Percentiles rank a stretch among this genome's conserved stretches.
Evolutionary conservation across 2,113 vertebrate genomes (phyloP).

Genomic region (Pachyramphus minor): DNA sequence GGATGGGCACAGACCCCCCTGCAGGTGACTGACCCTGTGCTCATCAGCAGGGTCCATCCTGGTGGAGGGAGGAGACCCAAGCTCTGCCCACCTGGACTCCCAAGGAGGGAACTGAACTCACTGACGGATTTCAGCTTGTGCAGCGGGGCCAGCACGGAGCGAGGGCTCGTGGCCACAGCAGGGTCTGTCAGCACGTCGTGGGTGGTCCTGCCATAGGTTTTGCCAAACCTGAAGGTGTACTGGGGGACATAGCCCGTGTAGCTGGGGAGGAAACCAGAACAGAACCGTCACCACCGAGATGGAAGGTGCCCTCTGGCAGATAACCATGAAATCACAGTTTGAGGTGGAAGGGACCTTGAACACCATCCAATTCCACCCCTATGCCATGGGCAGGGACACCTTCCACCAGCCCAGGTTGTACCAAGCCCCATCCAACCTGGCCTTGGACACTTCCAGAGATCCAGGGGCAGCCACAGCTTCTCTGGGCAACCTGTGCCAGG

Average conservation of each 20-base stretch:
- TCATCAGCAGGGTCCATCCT: fast-evolving
- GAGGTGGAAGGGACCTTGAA: not conserved
- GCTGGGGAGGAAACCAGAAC: not conserved
- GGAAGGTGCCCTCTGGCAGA: fast-evolving
- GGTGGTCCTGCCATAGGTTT: not conserved
- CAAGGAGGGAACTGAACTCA: not conserved
- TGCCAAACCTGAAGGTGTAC: not conserved
- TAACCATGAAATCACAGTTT: not conserved
- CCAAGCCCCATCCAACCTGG: not conserved
- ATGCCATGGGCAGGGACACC: not conserved
- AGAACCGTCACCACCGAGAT: fast-evolving
- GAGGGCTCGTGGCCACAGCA: fast-evolving
- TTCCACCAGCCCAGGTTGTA: not conserved
- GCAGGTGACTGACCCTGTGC: fast-evolving
- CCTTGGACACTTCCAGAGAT: not conserved
- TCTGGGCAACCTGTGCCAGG: not conserved
- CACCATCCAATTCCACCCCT: fast-evolving
- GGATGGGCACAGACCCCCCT: fast-evolving
- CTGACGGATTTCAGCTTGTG: not conserved
- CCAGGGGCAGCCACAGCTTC: not conserved
- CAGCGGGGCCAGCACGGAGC: not conserved
- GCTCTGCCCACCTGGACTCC: not conserved
- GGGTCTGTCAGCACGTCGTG: not conserved
- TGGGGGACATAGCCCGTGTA: not conserved
- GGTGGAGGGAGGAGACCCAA: fast-evolving